Percentiles rank a stretch among this genome's conserved stretches.
Evolutionary conservation across 2,113 vertebrate genomes (phyloP).

Genomic region (Clarias macrocephalus): DNA sequence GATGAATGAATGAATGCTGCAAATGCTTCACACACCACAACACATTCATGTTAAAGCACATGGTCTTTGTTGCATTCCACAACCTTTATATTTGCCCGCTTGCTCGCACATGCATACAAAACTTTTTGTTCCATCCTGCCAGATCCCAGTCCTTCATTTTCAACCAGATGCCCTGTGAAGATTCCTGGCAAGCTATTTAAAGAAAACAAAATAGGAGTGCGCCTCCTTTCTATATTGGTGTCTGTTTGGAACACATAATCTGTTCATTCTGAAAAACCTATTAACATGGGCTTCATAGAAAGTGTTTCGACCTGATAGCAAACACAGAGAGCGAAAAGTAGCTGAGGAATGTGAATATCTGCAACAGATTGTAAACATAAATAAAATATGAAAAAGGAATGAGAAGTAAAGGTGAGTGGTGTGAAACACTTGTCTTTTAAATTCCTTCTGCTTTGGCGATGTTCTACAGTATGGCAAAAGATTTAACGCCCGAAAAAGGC

Average conservation of each 20-base stretch:
- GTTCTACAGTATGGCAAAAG: neutral
- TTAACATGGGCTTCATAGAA: neutral
- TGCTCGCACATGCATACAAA: neutral
- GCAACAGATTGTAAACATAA: neutral
- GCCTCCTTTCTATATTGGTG: neutral
- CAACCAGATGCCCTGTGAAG: neutral
- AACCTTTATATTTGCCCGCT: neutral
- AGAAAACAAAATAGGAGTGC: neutral
- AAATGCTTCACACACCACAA: neutral
- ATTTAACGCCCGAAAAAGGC: neutral
- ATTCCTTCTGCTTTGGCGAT: neutral
- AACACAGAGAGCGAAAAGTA: neutral
- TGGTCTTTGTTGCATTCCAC: neutral
- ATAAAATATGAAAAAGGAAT: neutral
- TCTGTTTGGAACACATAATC: neutral
- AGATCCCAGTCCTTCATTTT: neutral
- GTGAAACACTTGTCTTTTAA: neutral
- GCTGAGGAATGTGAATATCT: neutral
- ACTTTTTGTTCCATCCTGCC: neutral
- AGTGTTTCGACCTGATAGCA: neutral
- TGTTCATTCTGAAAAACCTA: neutral
- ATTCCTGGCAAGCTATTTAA: neutral
- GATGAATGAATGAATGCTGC: neutral
- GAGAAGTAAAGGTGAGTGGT: neutral
- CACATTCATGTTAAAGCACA: neutral